phyloP scores from a whole-genome alignment of 2,888 invertebrate species.

The Stenolophus ochropezus region DNA sequence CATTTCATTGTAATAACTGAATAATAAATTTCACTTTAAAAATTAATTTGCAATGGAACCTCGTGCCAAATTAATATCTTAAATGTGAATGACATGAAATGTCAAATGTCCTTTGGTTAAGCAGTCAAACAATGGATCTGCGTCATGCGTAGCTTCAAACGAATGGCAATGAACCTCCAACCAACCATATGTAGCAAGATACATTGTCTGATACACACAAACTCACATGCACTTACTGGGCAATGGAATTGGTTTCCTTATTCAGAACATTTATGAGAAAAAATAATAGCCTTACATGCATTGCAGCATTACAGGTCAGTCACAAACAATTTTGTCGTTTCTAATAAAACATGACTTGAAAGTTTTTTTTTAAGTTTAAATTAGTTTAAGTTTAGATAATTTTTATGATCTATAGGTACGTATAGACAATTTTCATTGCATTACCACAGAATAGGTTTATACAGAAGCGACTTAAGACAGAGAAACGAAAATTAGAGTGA shows the following conservation, averaged over 20 bases:
- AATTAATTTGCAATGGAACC: conserved; percentile 14
- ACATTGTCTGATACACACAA: background rate
- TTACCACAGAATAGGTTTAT: too few species aligned
- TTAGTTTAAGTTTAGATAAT: too few species aligned
- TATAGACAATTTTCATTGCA: too few species aligned
- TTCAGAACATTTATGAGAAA: background rate
- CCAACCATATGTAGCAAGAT: conserved; percentile 16
- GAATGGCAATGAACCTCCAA: conserved; percentile 32
- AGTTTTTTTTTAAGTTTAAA: too few species aligned
- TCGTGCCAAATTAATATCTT: conserved; percentile 21
- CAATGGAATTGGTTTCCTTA: conserved; percentile 8
- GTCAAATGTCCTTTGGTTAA: conserved; percentile 24
- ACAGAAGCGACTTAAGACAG: too few species aligned
- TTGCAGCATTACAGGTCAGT: too few species aligned
- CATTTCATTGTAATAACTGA: background rate
- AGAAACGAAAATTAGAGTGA: too few species aligned
- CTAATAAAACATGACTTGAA: too few species aligned
- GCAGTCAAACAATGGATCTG: conserved; percentile 24
- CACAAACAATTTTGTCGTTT: too few species aligned
- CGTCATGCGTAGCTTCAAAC: conserved; percentile 22
- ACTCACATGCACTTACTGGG: conserved; percentile 13
- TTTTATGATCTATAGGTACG: too few species aligned
- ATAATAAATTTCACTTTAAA: conserved; percentile 8
- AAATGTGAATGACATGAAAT: conserved; percentile 31
- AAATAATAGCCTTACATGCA: background rate